A percentile compares a stretch with the other conserved stretches of the same genome.
phyloP scores from a whole-genome alignment of 2,888 invertebrate species.

The Megalurothrips usitatus region DNA sequence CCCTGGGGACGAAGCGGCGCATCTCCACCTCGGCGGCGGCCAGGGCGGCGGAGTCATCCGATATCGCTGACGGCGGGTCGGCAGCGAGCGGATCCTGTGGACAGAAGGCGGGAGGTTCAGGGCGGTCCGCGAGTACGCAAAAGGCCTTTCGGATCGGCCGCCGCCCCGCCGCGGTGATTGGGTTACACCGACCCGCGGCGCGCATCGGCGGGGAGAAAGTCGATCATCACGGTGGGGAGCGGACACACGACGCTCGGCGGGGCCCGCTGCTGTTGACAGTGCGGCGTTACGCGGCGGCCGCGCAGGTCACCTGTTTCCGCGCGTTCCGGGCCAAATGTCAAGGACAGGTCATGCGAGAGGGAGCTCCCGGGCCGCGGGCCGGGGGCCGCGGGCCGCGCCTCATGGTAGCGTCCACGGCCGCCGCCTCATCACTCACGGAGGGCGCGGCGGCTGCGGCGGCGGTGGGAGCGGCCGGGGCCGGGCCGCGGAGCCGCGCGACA shows the following conservation, averaged over 20 bases:
- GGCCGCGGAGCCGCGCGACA: too few relatives aligned
- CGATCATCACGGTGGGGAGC: not conserved
- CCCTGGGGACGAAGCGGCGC: not conserved
- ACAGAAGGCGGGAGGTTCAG: not conserved
- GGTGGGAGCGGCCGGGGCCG: not conserved
- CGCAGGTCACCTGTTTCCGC: not conserved
- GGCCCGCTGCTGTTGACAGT: not conserved
- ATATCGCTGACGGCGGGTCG: not conserved
- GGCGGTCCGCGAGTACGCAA: too few relatives aligned
- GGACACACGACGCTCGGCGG: not conserved
- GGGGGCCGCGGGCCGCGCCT: not conserved
- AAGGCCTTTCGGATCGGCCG: not conserved
- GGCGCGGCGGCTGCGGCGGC: not conserved
- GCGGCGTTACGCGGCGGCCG: not conserved
- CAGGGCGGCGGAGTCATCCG: conserved; percentile 7
- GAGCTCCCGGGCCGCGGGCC: not conserved
- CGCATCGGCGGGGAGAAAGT: not conserved
- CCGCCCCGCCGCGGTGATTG: not conserved
- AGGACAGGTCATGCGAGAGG: not conserved
- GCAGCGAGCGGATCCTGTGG: not conserved
- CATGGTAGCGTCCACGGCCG: too few relatives aligned
- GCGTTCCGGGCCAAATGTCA: not conserved
- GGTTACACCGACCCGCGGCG: not conserved
- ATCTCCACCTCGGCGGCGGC: conserved; percentile 2
- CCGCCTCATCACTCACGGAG: not conserved